Evolutionary conservation across 2,888 invertebrate species (phyloP).

Genomic region (Epirrhoe tristata): DNA sequence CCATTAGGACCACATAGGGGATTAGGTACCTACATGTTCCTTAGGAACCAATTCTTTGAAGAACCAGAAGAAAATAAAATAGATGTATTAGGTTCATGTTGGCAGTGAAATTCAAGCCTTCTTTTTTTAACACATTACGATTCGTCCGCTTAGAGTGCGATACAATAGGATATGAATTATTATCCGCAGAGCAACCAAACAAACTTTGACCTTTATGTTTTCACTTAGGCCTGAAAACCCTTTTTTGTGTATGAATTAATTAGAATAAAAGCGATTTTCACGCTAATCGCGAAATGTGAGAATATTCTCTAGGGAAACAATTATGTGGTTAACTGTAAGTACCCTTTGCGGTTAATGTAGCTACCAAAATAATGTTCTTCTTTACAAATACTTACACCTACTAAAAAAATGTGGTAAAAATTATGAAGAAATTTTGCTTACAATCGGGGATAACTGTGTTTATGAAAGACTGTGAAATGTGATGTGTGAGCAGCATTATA

Average conservation of each 20-base stretch:
- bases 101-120: too few relatives aligned
- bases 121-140: neutral
- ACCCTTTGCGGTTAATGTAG: neutral
- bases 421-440: too few relatives aligned
- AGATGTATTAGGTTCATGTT: too few relatives aligned
- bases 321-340: too few relatives aligned
- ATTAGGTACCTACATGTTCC: too few relatives aligned
- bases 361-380: neutral
- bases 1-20: too few relatives aligned
- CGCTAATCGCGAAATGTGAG: constrained; percentile 25
- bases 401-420: too few relatives aligned
- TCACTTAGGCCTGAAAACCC: constrained; percentile 33
- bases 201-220: constrained; percentile 40
- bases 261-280: constrained; percentile 33
- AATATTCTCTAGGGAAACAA: neutral
- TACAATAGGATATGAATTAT: constrained; percentile 37
- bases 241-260: constrained; percentile 41
- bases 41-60: too few relatives aligned
- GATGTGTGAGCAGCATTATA: too few relatives aligned
- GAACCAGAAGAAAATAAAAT: too few relatives aligned
- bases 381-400: neutral
- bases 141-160: neutral
- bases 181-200: constrained; percentile 35
- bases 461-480: too few relatives aligned
- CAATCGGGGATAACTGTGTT: too few relatives aligned